Conservation (phyloP, 2,888 invertebrate species). For the Idaea aversata region DNA sequence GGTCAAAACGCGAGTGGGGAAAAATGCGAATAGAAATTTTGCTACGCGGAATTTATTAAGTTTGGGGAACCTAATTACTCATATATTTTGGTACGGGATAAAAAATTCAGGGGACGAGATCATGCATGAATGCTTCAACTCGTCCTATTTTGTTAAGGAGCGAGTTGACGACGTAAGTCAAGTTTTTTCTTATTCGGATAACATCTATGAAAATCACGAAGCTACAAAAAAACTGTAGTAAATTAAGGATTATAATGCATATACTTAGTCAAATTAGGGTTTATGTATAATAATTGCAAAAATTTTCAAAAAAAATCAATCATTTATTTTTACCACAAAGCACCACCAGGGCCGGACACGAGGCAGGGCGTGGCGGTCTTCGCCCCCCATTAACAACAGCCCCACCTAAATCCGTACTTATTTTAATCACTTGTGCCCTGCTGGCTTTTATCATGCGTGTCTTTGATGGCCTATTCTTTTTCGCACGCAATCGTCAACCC, state of each 20-base stretch:
- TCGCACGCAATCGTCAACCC: constrained; percentile 36
- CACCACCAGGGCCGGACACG: constrained; percentile 38
- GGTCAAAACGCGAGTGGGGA: no score
- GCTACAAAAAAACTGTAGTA: constrained; percentile 3
- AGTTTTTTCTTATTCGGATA: no score
- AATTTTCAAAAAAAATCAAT: constrained; percentile 31
- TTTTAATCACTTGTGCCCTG: constrained; percentile 72
- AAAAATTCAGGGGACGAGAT: no score
- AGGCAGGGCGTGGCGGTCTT: constrained; percentile 45
- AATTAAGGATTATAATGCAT: no score
- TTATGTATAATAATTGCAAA: constrained; percentile 23
- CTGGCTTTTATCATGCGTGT: constrained; percentile 68
- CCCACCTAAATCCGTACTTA: constrained; percentile 74
- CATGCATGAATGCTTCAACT: no score
- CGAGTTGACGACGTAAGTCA: no score
- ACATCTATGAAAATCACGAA: neutral
- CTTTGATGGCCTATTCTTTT: constrained; percentile 45
- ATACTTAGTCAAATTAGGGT: neutral
- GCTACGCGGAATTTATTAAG: no score
- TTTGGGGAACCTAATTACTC: no score
- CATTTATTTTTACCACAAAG: constrained; percentile 33
- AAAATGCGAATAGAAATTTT: no score
- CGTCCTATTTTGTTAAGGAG: no score
- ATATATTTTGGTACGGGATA: no score
- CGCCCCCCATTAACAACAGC: constrained; percentile 53